These are phyloP conservation scores for Drosophila pseudoobscura DNA, from an alignment of 1,140 invertebrate genomes.

Conservation along the genomic window DNA sequence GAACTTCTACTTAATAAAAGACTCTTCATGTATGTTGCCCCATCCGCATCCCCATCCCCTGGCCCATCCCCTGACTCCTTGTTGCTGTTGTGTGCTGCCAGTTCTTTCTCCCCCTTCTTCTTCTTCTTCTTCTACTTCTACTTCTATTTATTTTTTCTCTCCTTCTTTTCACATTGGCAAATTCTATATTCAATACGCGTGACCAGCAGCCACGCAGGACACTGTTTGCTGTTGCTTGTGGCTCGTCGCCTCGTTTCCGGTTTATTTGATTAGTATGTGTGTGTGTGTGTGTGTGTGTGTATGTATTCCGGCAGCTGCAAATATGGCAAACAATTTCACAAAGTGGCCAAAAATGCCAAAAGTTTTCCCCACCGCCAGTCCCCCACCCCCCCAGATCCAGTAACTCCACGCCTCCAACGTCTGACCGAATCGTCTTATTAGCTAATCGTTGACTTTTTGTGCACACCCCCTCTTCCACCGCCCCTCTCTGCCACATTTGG, in stretches of 20 bases:
- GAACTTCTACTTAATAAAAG: constrained; percentile 71
- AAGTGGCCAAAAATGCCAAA: constrained; percentile 66
- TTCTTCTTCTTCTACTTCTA: too few species aligned
- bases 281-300: constrained; percentile 20
- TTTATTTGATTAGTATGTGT: constrained; percentile 74
- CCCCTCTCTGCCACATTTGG: constrained; percentile 39
- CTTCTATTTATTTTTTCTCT: too few species aligned
- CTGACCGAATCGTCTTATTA: constrained; percentile 50
- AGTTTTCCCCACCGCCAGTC: constrained; percentile 56
- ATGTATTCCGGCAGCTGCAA: constrained; percentile 66
- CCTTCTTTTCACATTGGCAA: constrained; percentile 10
- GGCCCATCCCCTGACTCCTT: constrained; percentile 3
- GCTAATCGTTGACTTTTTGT: constrained; percentile 66
- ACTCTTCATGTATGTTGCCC: constrained; percentile 40
- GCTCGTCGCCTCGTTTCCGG: constrained; percentile 38
- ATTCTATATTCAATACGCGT: constrained; percentile 50
- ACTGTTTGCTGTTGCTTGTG: constrained; percentile 6
- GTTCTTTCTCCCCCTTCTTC: constrained; percentile 11
- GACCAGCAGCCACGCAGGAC: constrained; percentile 18
- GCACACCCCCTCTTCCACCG: neutral
- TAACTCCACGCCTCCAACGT: too few species aligned
- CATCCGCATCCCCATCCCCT: too few species aligned
- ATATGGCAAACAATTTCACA: constrained; percentile 81
- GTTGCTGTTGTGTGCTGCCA: constrained; percentile 21
- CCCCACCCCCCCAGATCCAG: too few species aligned